Conservation (phyloP, 2,888 invertebrate genomes). For the Aelia acuminata region DNA sequence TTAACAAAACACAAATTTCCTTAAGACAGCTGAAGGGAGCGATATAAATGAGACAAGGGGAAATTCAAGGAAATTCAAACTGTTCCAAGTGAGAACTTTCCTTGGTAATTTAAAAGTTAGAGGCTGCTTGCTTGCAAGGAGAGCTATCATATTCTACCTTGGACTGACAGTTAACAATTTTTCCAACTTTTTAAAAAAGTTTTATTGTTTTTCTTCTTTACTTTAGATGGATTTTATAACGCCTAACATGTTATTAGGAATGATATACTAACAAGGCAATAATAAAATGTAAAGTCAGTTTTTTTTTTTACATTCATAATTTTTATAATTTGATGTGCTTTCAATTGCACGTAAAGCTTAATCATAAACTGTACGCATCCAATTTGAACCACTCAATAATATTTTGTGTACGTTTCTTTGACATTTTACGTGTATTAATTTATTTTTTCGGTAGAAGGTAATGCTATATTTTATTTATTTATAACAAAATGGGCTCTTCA, state of each 20-base stretch:
- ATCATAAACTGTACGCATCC: too few species aligned
- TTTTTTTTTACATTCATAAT: background rate
- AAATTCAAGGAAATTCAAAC: conserved; percentile 28
- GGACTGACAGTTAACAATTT: conserved; percentile 6
- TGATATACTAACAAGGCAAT: background rate
- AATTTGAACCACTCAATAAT: too few species aligned
- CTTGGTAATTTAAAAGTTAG: conserved; percentile 19
- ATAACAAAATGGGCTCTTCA: too few species aligned
- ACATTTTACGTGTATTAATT: too few species aligned
- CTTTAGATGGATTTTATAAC: background rate
- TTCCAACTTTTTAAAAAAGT: background rate
- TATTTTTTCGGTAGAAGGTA: too few species aligned
- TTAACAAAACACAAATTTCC: background rate
- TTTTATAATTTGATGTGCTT: too few species aligned
- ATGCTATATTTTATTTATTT: too few species aligned
- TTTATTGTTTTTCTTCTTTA: conserved; percentile 2
- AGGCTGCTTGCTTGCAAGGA: background rate
- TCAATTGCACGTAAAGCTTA: too few species aligned
- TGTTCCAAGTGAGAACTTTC: conserved; percentile 5
- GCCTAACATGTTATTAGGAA: background rate
- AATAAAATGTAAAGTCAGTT: background rate
- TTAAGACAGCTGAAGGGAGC: background rate
- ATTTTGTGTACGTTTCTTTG: too few species aligned
- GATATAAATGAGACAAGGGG: background rate
- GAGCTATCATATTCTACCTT: conserved; percentile 23